A percentile compares a stretch with the other conserved stretches of the same genome.
Conservation (phyloP, 2,888 invertebrate genomes). For the Ichneumoninae sp. region DNA sequence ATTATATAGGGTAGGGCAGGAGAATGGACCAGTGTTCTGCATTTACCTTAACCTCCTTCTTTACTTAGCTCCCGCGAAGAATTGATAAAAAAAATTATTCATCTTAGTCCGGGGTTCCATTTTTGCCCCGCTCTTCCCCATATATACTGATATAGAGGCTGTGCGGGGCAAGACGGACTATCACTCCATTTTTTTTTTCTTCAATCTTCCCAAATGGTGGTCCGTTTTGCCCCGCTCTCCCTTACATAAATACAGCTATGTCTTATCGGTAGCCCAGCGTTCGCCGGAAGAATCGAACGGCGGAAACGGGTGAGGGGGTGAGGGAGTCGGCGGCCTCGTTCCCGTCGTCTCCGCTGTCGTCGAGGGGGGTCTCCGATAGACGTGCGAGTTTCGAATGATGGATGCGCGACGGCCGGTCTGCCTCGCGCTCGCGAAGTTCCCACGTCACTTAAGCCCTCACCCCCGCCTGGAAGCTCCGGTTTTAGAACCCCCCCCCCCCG, state of each 20-base stretch:
- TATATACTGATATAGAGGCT: no score
- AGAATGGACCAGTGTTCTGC: no score
- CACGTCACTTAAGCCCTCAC: constrained; percentile 77
- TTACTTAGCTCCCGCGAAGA: no score
- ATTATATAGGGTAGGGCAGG: no score
- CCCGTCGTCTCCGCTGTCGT: constrained; percentile 31
- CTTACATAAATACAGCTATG: neutral
- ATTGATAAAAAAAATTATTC: no score
- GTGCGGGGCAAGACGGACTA: no score
- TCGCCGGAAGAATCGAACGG: constrained; percentile 16
- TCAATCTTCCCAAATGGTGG: no score
- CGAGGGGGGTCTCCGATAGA: constrained; percentile 31
- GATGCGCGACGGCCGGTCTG: constrained; percentile 71
- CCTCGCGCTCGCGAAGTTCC: constrained; percentile 75
- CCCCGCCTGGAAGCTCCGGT: constrained; percentile 30
- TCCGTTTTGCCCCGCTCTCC: no score
- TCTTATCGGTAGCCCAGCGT: neutral
- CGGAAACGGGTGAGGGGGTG: neutral
- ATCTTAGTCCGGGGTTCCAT: no score
- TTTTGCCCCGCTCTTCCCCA: no score
- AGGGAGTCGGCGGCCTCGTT: constrained; percentile 2
- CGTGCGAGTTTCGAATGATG: constrained; percentile 76
- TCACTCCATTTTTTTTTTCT: no score
- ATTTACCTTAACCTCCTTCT: no score
- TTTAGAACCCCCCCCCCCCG: constrained; percentile 17